These are phyloP conservation scores for Nomada ferruginata DNA, from an alignment of 2,888 invertebrate genomes.

Conservation along the genomic window DNA sequence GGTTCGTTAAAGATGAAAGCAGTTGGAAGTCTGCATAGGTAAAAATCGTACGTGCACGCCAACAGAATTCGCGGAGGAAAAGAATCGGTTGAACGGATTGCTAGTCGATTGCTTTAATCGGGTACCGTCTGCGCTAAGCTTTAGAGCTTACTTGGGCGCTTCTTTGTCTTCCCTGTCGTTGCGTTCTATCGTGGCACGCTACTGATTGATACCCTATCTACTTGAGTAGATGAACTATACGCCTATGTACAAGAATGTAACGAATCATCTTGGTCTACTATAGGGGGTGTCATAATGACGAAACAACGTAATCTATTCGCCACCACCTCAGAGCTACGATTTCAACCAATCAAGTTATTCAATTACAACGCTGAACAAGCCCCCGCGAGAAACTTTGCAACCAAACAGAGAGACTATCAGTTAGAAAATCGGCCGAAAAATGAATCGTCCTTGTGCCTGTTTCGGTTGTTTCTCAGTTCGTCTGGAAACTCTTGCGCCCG, in stretches of 20 bases:
- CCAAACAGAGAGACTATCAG: background rate
- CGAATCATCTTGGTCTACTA: too few relatives aligned
- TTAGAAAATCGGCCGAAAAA: background rate
- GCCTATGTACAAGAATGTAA: too few relatives aligned
- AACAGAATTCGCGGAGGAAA: background rate
- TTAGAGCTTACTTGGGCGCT: background rate
- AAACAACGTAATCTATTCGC: too few relatives aligned
- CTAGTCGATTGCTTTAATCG: background rate
- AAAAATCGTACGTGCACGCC: too few relatives aligned
- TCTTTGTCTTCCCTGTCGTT: background rate
- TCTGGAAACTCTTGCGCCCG: conserved; percentile 16
- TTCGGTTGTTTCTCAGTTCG: background rate
- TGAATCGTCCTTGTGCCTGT: conserved; percentile 33
- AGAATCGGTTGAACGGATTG: background rate
- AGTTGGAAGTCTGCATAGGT: too few relatives aligned
- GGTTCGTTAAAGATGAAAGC: background rate
- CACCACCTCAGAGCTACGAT: too few relatives aligned
- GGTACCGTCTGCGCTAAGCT: background rate
- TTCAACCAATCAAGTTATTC: background rate
- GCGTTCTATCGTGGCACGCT: background rate
- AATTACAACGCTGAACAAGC: background rate
- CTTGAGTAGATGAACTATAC: background rate
- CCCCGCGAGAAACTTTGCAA: background rate
- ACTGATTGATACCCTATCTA: background rate
- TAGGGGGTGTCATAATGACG: too few relatives aligned